Conservation (phyloP, 2,888 invertebrate species). For the Phanerotoma sp. region DNA sequence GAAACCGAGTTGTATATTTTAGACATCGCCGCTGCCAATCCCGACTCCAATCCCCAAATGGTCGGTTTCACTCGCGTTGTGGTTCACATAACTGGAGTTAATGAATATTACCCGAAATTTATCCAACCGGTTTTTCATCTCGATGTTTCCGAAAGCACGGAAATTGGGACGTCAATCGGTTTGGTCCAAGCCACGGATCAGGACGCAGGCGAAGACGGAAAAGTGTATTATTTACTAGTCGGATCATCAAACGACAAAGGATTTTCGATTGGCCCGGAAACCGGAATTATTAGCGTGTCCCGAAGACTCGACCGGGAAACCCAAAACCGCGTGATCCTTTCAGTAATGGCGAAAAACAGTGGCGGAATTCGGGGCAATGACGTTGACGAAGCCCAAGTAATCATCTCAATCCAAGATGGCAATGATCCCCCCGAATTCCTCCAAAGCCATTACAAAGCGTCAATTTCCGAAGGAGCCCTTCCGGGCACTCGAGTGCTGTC, state of each 20-base stretch:
- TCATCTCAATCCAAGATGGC: constrained; percentile 91
- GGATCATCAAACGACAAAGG: constrained; percentile 92
- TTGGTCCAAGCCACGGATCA: constrained; percentile 86
- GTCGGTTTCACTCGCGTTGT: constrained; percentile 71
- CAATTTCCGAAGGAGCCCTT: constrained; percentile 77
- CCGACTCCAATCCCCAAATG: constrained; percentile 72
- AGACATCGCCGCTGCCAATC: constrained; percentile 82
- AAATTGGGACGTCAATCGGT: constrained; percentile 82
- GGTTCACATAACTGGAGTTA: constrained; percentile 80
- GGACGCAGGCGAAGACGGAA: constrained; percentile 84
- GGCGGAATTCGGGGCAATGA: constrained; percentile 94
- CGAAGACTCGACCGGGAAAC: constrained; percentile 82
- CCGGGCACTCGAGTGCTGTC: constrained; percentile 73
- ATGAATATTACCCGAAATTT: constrained; percentile 87
- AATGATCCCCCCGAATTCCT: constrained; percentile 94
- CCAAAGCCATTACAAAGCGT: constrained; percentile 74
- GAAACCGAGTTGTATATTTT: constrained; percentile 73
- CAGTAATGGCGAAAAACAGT: constrained; percentile 91
- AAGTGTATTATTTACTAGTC: constrained; percentile 88
- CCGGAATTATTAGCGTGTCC: constrained; percentile 82
- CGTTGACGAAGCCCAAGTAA: constrained; percentile 92
- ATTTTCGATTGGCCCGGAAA: constrained; percentile 80
- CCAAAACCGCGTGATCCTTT: constrained; percentile 84
- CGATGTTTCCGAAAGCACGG: constrained; percentile 89
- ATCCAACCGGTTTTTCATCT: constrained; percentile 88